Base-by-base conservation (phyloP, 2,888 invertebrate species). In the Anthrax anthrax region DNA sequence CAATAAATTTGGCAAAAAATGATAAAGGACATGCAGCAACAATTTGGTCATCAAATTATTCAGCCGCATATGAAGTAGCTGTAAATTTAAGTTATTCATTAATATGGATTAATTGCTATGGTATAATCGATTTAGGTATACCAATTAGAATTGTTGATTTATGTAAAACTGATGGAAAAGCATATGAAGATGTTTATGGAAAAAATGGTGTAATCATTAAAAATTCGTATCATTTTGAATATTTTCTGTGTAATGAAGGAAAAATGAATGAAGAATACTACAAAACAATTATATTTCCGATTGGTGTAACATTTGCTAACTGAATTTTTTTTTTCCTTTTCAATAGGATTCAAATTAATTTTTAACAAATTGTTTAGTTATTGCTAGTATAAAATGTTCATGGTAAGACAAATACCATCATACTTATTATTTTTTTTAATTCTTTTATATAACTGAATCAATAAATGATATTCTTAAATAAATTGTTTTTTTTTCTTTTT, bases 291-390 rank as follows among this genome's bases (percentile, higher is more conserved):
- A 19, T 42, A 14, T 19, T 4, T n/a, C 19, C 42, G 9, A 16
- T 36, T 36, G 42, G 42, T n/a, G 36, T 19, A 17, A 42, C 42
- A 16, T 42, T 36, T 19, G 18, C 42, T 12, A 42, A 42, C 36
- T 42, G 18, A 41, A 32, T 12, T 32, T 32, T 12, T 23, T 23
- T n/a, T n/a, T n/a, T n/a, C n/a, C n/a, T n/a, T n/a, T n/a, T n/a
- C n/a, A n/a, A n/a, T n/a, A n/a, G n/a, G n/a, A n/a, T n/a, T n/a
- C n/a, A n/a, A n/a, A n/a, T n/a, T n/a, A n/a, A n/a, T n/a, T n/a
- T n/a, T n/a, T n/a, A n/a, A n/a, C n/a, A n/a, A n/a, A n/a, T n/a
- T n/a, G n/a, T n/a, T n/a, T n/a, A n/a, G n/a, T n/a, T n/a, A n/a
- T n/a, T n/a, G n/a, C n/a, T n/a, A n/a, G n/a, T n/a, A n/a, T n/a